Percentiles rank a stretch among this genome's conserved stretches.
These are phyloP conservation scores for Eulithis testata DNA, from an alignment of 2,888 invertebrate species.

Conservation along the genomic window DNA sequence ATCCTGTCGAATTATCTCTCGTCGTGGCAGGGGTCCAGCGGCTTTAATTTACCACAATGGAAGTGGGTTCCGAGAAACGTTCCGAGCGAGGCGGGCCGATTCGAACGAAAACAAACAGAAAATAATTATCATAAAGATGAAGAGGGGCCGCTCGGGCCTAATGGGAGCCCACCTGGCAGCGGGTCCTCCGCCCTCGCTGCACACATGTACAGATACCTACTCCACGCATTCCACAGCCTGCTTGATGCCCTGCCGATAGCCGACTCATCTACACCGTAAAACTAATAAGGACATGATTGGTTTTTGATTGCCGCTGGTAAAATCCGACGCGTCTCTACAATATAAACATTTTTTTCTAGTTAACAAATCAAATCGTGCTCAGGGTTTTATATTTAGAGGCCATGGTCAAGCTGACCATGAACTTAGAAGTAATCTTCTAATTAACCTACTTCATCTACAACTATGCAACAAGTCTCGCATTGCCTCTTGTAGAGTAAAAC, in stretches of 20 bases:
- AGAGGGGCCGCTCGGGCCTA: constrained; percentile 83
- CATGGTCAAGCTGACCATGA: background rate
- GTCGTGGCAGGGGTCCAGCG: constrained; percentile 83
- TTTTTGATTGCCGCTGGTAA: constrained; percentile 60
- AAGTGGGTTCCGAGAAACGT: constrained; percentile 82
- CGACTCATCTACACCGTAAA: constrained; percentile 52
- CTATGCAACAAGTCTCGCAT: background rate
- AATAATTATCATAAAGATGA: constrained; percentile 85
- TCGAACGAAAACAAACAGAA: constrained; percentile 85
- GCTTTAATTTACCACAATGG: constrained; percentile 85
- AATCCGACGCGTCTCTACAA: constrained; percentile 35
- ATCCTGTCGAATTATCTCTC: constrained; percentile 85
- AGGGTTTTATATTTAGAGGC: constrained; percentile 13
- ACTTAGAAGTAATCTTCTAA: background rate
- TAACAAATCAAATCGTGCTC: constrained; percentile 25
- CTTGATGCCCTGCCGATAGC: constrained; percentile 38
- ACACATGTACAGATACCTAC: constrained; percentile 20
- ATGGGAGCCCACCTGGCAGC: constrained; percentile 82
- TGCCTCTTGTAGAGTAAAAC: background rate
- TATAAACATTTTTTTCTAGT: constrained; percentile 29
- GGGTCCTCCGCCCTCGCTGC: constrained; percentile 51
- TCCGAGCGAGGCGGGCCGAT: constrained; percentile 80
- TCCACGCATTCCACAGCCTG: constrained; percentile 30
- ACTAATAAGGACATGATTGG: constrained; percentile 64
- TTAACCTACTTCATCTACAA: too few relatives aligned